Evolutionary conservation across 2,888 invertebrate species (phyloP).

Genomic region (Adelognathus sp.): DNA sequence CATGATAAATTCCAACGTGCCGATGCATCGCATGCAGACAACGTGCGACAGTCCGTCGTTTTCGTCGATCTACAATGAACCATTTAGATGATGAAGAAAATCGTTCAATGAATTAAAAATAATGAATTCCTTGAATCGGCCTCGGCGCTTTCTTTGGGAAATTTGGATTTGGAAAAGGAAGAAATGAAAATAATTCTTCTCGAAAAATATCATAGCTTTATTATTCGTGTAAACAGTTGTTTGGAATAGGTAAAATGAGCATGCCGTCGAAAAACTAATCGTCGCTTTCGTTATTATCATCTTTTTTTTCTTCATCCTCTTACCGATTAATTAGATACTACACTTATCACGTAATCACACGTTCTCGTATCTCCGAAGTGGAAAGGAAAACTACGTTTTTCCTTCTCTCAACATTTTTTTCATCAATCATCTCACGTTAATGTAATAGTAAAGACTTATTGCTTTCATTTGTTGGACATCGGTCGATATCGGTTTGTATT

Average conservation of each 20-base stretch:
- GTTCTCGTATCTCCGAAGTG: constrained; percentile 8
- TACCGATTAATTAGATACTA: constrained; percentile 23
- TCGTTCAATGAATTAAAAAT: constrained; percentile 11
- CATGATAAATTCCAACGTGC: constrained; percentile 71
- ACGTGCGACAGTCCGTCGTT: constrained; percentile 70
- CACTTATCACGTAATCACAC: constrained; percentile 53
- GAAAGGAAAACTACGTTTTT: constrained; percentile 22
- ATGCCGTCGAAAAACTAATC: constrained; percentile 50
- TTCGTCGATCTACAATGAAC: constrained; percentile 69
- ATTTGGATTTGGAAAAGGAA: constrained; percentile 1
- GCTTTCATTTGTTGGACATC: constrained; percentile 40
- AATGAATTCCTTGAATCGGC: neutral
- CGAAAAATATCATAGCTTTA: constrained; percentile 65
- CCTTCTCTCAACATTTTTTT: constrained; percentile 3
- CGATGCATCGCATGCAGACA: constrained; percentile 71
- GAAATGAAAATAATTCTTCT: constrained; percentile 40
- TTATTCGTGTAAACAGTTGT: constrained; percentile 60
- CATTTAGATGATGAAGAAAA: neutral
- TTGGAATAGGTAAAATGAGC: constrained; percentile 64
- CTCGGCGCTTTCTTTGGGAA: neutral
- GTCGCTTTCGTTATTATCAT: constrained; percentile 29
- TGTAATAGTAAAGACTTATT: constrained; percentile 30
- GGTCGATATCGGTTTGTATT: constrained; percentile 8
- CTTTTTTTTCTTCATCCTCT: neutral
- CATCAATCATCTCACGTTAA: neutral